These are phyloP conservation scores for Papilio polytes DNA, from an alignment of 1,140 invertebrate genomes.

Conservation along the genomic window DNA sequence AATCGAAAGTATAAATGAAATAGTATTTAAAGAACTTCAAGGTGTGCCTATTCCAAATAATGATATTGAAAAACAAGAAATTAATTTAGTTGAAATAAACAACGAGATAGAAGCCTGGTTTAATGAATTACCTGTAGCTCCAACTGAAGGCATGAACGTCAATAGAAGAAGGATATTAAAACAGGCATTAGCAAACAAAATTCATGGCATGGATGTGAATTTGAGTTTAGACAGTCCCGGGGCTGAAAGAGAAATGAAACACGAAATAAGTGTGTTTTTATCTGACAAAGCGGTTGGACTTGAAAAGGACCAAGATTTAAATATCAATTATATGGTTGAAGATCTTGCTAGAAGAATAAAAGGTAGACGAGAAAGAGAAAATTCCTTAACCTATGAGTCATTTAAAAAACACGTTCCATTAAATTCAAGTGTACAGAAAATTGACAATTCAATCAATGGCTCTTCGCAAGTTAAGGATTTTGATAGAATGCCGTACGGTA, in stretches of 20 bases:
- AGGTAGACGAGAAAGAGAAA: not conserved
- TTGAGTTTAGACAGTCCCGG: not conserved
- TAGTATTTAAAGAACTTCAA: conserved; percentile 5
- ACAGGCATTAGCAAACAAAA: conserved; percentile 23
- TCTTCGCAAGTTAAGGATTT: not conserved
- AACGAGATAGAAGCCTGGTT: conserved; percentile 25
- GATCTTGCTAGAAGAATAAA: conserved; percentile 25
- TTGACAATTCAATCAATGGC: not conserved
- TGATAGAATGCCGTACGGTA: not conserved
- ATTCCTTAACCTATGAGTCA: conserved; percentile 13
- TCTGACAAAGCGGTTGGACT: not conserved
- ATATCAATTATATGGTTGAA: conserved; percentile 32
- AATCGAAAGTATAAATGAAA: not conserved
- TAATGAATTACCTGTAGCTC: conserved; percentile 26
- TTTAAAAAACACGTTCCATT: conserved; percentile 29
- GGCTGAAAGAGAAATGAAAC: conserved; percentile 13
- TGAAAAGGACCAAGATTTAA: conserved; percentile 23
- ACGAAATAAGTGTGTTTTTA: conserved; percentile 34
- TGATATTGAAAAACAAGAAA: conserved; percentile 31
- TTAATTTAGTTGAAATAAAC: conserved; percentile 29
- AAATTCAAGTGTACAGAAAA: conserved; percentile 14
- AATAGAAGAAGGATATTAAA: conserved; percentile 26
- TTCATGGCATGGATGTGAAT: conserved; percentile 18
- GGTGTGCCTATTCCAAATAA: conserved; percentile 29
- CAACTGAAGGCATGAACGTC: not conserved